A percentile compares a stretch with the other conserved stretches of the same genome.
Conservation (phyloP, 2,113 vertebrate species). For the Bettongia penicillata region DNA sequence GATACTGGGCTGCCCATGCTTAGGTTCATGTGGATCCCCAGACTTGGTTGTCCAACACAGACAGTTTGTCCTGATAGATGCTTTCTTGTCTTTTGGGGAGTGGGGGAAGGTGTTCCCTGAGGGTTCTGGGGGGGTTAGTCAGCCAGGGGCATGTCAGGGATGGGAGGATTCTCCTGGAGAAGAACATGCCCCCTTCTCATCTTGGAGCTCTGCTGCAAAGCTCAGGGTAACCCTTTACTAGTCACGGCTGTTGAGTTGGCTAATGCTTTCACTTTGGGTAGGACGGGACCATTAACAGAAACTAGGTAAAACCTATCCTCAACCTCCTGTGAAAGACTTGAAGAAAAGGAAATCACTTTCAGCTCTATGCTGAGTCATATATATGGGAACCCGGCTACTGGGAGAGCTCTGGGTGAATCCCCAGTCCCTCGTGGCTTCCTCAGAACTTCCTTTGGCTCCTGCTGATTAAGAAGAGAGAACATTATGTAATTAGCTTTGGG, state of each 20-base stretch:
- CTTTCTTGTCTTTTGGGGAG: background rate
- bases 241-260: background rate
- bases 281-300: background rate
- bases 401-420: background rate
- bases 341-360: background rate
- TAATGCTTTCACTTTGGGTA: background rate
- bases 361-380: background rate
- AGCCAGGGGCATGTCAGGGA: background rate
- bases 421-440: background rate
- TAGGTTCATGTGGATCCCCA: background rate
- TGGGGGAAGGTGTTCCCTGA: background rate
- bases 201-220: background rate
- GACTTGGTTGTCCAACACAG: background rate
- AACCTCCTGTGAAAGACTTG: background rate
- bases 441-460: background rate
- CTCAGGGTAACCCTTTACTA: background rate
- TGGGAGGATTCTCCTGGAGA: background rate
- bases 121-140: background rate
- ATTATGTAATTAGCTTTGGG: conserved; percentile 13
- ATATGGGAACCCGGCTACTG: background rate
- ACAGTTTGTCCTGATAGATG: background rate
- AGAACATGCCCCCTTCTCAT: background rate
- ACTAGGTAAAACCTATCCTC: background rate
- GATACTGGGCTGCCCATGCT: background rate
- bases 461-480: conserved; percentile 64